Percentiles rank a stretch among this genome's conserved stretches.
These are phyloP conservation scores for Eulemur rufifrons DNA, from an alignment of 2,113 vertebrate genomes.

Conservation along the genomic window DNA sequence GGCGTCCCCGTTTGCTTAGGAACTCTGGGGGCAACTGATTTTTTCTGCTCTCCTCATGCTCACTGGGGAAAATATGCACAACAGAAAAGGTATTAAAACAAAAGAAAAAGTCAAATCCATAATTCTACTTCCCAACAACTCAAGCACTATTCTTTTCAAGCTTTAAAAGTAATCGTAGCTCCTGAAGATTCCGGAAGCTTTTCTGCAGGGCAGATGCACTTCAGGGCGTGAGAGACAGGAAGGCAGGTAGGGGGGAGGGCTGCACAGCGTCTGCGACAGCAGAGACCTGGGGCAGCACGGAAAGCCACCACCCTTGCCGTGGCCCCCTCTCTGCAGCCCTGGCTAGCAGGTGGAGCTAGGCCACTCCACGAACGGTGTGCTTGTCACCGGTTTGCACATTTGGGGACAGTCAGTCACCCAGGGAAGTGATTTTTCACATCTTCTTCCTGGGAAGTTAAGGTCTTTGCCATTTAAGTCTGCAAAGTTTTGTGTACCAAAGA, in stretches of 20 bases:
- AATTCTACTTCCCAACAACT: neutral
- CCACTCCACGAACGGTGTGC: accelerated
- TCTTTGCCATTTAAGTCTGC: neutral
- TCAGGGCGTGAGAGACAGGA: neutral
- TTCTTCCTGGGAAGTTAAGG: neutral
- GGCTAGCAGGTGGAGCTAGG: neutral
- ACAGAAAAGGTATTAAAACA: neutral
- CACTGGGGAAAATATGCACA: neutral
- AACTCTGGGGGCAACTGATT: neutral
- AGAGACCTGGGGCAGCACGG: neutral
- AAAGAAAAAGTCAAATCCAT: neutral
- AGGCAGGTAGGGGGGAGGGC: neutral
- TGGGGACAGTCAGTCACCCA: neutral
- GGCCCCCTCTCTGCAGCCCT: neutral
- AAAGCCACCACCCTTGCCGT: neutral
- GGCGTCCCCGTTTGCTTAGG: neutral
- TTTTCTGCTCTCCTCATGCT: neutral
- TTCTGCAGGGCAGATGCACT: neutral
- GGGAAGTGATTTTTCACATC: neutral
- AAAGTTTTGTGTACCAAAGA: neutral
- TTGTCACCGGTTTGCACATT: neutral
- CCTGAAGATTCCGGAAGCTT: neutral
- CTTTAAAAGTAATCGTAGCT: neutral
- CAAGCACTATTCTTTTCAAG: neutral
- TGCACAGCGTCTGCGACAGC: neutral